Conservation (phyloP, 2,888 invertebrate genomes). For the Willowsia nigromaculata region DNA sequence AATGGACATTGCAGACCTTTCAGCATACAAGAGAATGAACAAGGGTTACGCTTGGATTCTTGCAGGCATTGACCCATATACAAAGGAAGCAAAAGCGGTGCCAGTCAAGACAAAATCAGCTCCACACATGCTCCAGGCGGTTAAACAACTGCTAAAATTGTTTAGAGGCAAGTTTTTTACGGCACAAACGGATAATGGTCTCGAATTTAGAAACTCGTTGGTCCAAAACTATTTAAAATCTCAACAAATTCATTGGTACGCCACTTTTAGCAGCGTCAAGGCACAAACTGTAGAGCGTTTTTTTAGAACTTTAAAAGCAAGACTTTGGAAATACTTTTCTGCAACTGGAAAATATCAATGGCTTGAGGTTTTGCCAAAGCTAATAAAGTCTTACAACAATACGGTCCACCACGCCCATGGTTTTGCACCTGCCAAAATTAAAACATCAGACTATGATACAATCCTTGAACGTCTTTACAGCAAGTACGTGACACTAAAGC, state of each 20-base stretch:
- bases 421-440: too few relatives aligned
- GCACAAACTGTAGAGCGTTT: background rate
- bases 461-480: too few relatives aligned
- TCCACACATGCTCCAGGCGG: background rate
- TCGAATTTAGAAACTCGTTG: background rate
- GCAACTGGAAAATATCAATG: too few relatives aligned
- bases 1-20: background rate
- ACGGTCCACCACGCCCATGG: too few relatives aligned
- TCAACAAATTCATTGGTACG: background rate
- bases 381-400: too few relatives aligned
- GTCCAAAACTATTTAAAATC: background rate
- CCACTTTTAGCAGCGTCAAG: background rate
- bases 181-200: background rate
- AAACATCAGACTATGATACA: too few relatives aligned
- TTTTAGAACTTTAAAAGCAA: background rate
- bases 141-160: background rate
- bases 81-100: background rate
- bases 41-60: background rate
- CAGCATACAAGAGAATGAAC: background rate
- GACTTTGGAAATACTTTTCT: background rate
- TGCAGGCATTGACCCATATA: background rate
- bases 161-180: background rate
- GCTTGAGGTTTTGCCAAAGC: too few relatives aligned
- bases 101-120: background rate
- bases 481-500: too few relatives aligned